phyloP scores from a whole-genome alignment of 2,797 vertebrate species.

The Platalea minor region DNA sequence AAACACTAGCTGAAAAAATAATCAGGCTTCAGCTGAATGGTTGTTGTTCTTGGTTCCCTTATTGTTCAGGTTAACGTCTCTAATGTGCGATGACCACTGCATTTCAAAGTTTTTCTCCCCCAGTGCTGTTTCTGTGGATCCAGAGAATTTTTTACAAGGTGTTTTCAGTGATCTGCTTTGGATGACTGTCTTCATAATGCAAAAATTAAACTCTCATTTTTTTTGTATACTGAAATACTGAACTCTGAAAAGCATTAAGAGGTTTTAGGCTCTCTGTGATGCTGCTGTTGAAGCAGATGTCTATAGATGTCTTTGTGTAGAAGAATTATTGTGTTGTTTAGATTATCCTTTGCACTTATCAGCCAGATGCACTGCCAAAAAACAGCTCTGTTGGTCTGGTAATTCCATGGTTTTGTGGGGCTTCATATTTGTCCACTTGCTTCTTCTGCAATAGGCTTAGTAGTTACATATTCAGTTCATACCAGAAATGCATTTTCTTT shows the following conservation, averaged over 20 bases:
- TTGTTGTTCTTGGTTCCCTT: neutral
- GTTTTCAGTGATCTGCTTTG: neutral
- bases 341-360: neutral
- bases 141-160: neutral
- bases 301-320: neutral
- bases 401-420: neutral
- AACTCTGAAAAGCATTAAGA: neutral
- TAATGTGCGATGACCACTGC: accelerated
- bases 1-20: neutral
- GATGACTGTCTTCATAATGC: neutral
- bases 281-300: neutral
- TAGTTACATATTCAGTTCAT: neutral
- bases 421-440: neutral
- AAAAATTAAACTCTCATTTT: neutral
- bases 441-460: neutral
- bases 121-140: neutral
- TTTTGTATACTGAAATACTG: neutral
- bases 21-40: neutral
- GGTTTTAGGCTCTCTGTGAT: neutral
- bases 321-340: neutral
- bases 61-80: neutral
- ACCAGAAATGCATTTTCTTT: neutral
- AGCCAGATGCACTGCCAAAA: neutral
- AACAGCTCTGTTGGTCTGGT: neutral
- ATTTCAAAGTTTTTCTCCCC: neutral